Evolutionary conservation across 2,113 vertebrate genomes (phyloP), one percentile per base, ranked within the genome.

Genomic region (Electrona antarctica): DNA sequence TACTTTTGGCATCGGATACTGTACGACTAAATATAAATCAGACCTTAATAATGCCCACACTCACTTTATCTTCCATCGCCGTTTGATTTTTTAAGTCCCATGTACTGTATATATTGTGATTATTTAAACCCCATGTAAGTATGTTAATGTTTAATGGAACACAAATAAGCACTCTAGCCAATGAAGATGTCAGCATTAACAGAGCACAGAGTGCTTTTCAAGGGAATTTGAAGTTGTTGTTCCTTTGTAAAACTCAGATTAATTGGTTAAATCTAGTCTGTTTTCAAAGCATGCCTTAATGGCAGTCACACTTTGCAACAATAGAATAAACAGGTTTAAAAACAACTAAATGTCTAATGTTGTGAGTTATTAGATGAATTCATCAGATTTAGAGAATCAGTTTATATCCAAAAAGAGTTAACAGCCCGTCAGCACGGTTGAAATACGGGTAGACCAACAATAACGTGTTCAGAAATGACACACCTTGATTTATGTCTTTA

Each of bases 401-500:
- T 41, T 41, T 41, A 3, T 41, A 41, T 41, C 33, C 33, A 41
- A 41, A 41, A 41, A 41, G 33, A 41, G 33, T 41, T 41, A 41
- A 41, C 33, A 41, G 33, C 33, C 33, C 33, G 33, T 41, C 33
- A 41, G 33, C 33, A 4, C 33, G 33, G 33, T 6, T 41, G 33
- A 41, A 41, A 41, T 41, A 41, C 33, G 33, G 33, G 50, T 60
- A 58, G 50, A 45, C 10, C 71, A 41, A 41, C 33, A 41, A 76
- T 51, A 52, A 28, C 64, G 67, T 71, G 21, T 67, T 69, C 33
- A 49, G 68, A 76, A 69, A 67, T 50, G 9, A 58, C 11, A 46
- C 12, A 85, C 51, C 51, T 54, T 54, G n/a, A 67, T 8, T 41
- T 45, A 13, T 68, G 49, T 55, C 58, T 73, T 73, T 80, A 41